phyloP scores from a whole-genome alignment of 2,113 vertebrate species.

The Macroglossus sobrinus region DNA sequence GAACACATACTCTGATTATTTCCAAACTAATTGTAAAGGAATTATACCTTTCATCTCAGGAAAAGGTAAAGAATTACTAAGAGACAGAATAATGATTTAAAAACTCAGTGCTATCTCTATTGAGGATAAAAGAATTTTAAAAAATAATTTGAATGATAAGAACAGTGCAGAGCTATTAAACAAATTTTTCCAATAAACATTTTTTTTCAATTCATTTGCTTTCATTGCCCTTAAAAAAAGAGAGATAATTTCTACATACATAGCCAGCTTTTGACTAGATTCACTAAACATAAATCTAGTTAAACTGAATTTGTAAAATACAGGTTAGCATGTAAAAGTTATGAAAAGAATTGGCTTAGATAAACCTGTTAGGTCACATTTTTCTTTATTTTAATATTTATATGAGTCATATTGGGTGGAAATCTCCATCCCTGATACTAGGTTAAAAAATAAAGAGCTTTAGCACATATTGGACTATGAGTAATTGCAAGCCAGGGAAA shows the following conservation, averaged over 20 bases:
- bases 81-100: neutral
- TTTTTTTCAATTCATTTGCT: slow-evolving; percentile 28
- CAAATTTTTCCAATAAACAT: neutral
- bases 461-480: neutral
- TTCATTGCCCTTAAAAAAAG: neutral
- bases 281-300: neutral
- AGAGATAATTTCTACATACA: neutral
- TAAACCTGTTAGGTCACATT: neutral
- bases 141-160: neutral
- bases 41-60: neutral
- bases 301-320: neutral
- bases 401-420: neutral
- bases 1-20: neutral
- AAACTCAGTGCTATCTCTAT: neutral
- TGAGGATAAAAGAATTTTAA: neutral
- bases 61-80: neutral
- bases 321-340: neutral
- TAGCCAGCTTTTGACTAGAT: neutral
- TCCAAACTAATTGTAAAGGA: neutral
- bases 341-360: neutral
- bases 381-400: neutral
- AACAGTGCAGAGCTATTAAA: neutral
- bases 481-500: neutral
- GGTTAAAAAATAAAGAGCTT: neutral
- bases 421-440: neutral